Base-by-base conservation (phyloP, 2,113 vertebrate genomes). In the Atherinomorus stipes region DNA sequence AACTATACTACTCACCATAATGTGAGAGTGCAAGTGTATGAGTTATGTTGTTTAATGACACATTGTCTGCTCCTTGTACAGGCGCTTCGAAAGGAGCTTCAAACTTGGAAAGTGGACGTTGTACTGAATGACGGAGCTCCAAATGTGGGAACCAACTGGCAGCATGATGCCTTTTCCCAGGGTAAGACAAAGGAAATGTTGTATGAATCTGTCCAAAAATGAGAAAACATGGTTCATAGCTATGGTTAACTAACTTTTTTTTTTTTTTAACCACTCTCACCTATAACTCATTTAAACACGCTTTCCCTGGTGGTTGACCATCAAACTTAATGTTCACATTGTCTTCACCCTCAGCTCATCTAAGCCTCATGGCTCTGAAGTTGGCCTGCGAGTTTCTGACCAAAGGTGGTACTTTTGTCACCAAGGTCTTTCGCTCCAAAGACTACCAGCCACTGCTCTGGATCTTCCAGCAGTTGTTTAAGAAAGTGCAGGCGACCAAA, bases 391-490 rank as follows among this genome's bases (percentile, higher is more conserved):
- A 99, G 21, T 99, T 97, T 85, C 93, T 99, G 63, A 89, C 88
- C 59, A 97, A 95, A 80, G 98, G 98, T 0, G 98, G 98, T 56
- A 96, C 95, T 45, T 99, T 99, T 45, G 94, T 99, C 90, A 98
- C 96, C 7, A 99, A 99, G 84, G 96, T 99, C 3, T 99, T 99
- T 83, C 97, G 98, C 40, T 99, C 98, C 26, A 95, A 96, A 61
- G 98, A 99, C 81, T 99, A 99, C 81, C 97, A 99, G 80, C 95
- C 98, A 0, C 94, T 99, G 1, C 91, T 99, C 1, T 99, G 98
- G 98, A 98, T 99, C 89, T 98, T 99, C 87, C 96, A 99, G 90
- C 97, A 99, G 90, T 94, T 99, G 70, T 99, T 99, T 88, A 94
- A 78, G 71, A 98, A 95, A 59, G 97, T 99, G 11, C 97, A 97